Percentiles rank a stretch among this genome's conserved stretches.
phyloP scores from a whole-genome alignment of 2,113 vertebrate species.

The Nothoprocta perdicaria region DNA sequence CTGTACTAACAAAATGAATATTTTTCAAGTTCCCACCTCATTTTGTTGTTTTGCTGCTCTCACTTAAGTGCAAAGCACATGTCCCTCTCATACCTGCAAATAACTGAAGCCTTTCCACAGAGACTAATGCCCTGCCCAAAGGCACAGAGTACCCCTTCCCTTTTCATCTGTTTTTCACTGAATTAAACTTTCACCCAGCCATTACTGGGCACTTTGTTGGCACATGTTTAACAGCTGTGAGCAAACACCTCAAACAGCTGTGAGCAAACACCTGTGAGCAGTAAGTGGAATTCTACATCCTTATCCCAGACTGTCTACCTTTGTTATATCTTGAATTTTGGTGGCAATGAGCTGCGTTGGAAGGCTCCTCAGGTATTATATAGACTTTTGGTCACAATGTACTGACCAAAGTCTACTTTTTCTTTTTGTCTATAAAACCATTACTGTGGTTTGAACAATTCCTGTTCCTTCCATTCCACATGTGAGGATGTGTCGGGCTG shows the following conservation, averaged over 20 bases:
- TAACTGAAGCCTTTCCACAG: background rate
- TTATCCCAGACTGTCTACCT: background rate
- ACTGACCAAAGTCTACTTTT: background rate
- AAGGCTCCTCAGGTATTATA: background rate
- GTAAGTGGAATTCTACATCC: background rate
- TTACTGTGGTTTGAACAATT: background rate
- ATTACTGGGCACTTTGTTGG: background rate
- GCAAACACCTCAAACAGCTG: background rate
- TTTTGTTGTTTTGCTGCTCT: background rate
- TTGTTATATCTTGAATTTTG: background rate
- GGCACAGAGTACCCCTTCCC: background rate
- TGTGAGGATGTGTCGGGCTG: background rate
- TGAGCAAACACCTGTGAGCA: background rate
- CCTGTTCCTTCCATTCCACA: background rate
- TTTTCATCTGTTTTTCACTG: background rate
- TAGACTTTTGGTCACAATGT: background rate
- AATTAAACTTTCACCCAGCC: background rate
- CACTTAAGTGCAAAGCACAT: background rate
- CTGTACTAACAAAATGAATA: accelerated
- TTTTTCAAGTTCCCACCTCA: background rate
- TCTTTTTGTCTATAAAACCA: background rate
- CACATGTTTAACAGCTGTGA: background rate
- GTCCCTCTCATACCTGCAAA: background rate
- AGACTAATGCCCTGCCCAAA: background rate
- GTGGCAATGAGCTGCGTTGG: background rate